phyloP scores from a whole-genome alignment of 1,140 invertebrate species.

The Sitobion miscanthi region DNA sequence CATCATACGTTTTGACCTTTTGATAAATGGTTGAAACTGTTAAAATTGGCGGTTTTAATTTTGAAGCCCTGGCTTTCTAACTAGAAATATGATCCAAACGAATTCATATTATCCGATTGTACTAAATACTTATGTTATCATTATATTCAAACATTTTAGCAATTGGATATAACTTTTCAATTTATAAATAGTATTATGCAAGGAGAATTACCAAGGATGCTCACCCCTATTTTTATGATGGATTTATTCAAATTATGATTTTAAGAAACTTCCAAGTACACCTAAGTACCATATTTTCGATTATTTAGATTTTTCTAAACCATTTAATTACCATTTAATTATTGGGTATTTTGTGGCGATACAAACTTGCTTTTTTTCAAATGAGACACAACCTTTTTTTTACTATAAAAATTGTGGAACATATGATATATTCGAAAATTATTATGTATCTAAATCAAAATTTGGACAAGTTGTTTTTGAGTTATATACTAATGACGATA shows the following conservation, averaged over 20 bases:
- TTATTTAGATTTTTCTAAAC: neutral
- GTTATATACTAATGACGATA: no score
- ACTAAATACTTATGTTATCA: neutral
- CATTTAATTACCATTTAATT: neutral
- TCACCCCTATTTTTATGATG: no score
- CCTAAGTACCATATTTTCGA: neutral
- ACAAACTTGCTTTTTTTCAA: neutral
- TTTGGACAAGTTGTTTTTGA: no score
- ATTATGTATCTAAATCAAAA: neutral
- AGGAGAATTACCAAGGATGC: no score
- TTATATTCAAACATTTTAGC: neutral
- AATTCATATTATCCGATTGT: neutral
- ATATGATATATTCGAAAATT: neutral
- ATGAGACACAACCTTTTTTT: neutral
- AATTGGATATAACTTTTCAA: neutral
- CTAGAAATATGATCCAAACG: neutral
- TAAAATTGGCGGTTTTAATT: neutral
- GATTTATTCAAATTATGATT: neutral
- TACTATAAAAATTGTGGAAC: no score
- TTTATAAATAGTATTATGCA: neutral
- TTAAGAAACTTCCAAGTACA: neutral
- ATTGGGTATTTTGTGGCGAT: neutral
- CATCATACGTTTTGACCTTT: neutral
- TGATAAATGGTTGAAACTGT: neutral
- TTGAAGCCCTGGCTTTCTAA: neutral